A percentile compares a stretch with the other conserved stretches of the same genome.
These are phyloP conservation scores for Leptopterna dolabrata DNA, from an alignment of 2,888 invertebrate species.

Conservation along the genomic window DNA sequence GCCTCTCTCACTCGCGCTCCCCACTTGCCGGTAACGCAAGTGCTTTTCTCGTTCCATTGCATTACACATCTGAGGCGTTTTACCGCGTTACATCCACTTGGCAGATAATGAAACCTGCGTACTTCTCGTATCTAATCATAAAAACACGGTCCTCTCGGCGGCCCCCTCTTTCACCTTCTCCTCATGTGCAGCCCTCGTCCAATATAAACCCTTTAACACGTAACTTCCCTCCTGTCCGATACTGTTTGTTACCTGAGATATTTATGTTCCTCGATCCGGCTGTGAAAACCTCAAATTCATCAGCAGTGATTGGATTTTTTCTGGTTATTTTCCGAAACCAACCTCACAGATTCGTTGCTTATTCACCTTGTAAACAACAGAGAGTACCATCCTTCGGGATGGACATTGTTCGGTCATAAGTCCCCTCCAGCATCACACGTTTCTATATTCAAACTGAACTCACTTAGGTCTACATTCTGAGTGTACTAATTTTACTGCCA, in stretches of 20 bases:
- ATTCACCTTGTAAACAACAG: too few relatives aligned
- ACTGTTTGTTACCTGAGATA: neutral
- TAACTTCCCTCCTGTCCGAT: neutral
- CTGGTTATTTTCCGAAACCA: too few relatives aligned
- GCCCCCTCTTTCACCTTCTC: neutral
- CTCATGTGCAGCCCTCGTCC: neutral
- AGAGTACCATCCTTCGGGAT: too few relatives aligned
- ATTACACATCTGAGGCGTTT: conserved; percentile 13
- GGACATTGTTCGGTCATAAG: too few relatives aligned
- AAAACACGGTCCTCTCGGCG: conserved; percentile 34
- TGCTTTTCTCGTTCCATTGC: conserved; percentile 31
- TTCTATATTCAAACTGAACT: too few relatives aligned
- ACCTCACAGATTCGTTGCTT: too few relatives aligned
- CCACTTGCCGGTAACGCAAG: conserved; percentile 23
- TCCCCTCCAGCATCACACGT: too few relatives aligned
- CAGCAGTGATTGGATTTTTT: neutral
- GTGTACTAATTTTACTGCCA: too few relatives aligned
- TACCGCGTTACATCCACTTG: conserved; percentile 15
- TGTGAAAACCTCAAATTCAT: neutral
- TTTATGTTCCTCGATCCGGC: neutral
- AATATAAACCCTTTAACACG: neutral
- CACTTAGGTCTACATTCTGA: too few relatives aligned
- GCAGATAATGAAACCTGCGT: neutral
- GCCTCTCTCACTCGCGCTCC: neutral
- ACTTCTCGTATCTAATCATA: neutral